These are phyloP conservation scores for Brachionus rubens DNA, from an alignment of 1,140 invertebrate species.

Conservation along the genomic window DNA sequence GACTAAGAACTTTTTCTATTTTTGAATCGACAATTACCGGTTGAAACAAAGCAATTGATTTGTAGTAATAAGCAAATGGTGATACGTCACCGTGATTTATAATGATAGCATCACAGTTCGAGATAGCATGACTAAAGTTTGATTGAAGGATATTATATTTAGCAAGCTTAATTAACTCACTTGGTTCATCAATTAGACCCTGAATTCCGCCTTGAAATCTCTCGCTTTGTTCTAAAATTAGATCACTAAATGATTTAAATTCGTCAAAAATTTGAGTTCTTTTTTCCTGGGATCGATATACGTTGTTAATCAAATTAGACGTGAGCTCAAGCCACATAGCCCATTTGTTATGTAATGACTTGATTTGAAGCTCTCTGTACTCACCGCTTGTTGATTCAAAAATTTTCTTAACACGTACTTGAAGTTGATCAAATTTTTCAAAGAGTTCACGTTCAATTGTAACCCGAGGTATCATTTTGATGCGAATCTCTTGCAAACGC, in stretches of 20 bases:
- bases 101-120: constrained; percentile 20
- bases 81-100: not conserved
- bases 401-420: not conserved
- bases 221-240: not conserved
- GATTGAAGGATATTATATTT: not conserved
- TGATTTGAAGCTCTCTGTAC: constrained; percentile 1
- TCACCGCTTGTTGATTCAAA: not conserved
- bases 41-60: not conserved
- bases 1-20: too few relatives aligned
- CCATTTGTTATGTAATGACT: constrained; percentile 23
- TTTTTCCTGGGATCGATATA: not conserved
- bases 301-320: not conserved
- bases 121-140: not conserved
- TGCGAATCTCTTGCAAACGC: not conserved
- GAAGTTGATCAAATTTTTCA: not conserved
- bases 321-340: not conserved
- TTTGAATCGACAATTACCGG: not conserved
- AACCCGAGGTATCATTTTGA: not conserved
- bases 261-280: not conserved
- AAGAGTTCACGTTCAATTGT: not conserved
- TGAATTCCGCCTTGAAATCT: not conserved
- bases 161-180: not conserved
- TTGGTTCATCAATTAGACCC: not conserved
- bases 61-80: constrained; percentile 5
- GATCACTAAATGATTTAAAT: constrained; percentile 1